Percentiles rank a stretch among this genome's conserved stretches.
Conservation (phyloP, 2,888 invertebrate species). For the Drosophila meridiana region DNA sequence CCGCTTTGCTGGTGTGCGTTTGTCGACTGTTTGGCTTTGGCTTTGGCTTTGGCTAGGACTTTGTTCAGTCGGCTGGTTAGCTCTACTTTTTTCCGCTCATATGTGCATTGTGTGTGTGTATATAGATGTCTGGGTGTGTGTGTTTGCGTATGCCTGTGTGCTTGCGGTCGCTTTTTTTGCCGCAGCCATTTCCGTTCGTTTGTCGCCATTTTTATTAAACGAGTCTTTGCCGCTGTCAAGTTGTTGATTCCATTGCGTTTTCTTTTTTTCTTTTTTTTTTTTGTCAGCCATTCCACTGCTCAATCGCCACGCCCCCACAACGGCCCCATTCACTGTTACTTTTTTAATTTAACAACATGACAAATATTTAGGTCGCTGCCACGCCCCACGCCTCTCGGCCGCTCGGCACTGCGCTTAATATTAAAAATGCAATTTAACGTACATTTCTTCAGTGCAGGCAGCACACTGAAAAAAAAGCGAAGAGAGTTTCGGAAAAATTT, state of each 20-base stretch:
- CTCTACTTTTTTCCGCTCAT: conserved; percentile 34
- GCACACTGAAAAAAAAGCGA: conserved; percentile 8
- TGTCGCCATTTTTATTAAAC: conserved; percentile 77
- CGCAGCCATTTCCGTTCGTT: conserved; percentile 73
- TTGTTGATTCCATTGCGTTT: conserved; percentile 63
- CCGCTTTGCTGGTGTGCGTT: conserved; percentile 59
- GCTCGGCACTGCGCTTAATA: conserved; percentile 39
- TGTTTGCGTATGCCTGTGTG: conserved; percentile 24
- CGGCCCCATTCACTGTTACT: conserved; percentile 17
- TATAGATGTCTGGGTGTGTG: conserved; percentile 21
- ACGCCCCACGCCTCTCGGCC: not conserved
- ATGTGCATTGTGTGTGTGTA: conserved; percentile 33
- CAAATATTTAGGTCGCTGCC: conserved; percentile 73
- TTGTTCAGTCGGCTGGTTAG: conserved; percentile 61
- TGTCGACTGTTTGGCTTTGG: conserved; percentile 70
- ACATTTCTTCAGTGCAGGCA: conserved; percentile 13
- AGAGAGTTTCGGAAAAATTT: conserved; percentile 29
- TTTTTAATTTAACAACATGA: conserved; percentile 66
- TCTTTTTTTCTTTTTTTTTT: no score
- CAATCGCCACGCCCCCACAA: not conserved
- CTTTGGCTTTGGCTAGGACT: conserved; percentile 56
- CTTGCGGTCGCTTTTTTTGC: conserved; percentile 48
- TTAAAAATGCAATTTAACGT: conserved; percentile 65
- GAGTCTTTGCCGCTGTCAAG: conserved; percentile 53
- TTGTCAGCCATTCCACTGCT: not conserved